These are phyloP conservation scores for Pseudochaenichthys georgianus DNA, from an alignment of 2,797 vertebrate species.

Conservation along the genomic window DNA sequence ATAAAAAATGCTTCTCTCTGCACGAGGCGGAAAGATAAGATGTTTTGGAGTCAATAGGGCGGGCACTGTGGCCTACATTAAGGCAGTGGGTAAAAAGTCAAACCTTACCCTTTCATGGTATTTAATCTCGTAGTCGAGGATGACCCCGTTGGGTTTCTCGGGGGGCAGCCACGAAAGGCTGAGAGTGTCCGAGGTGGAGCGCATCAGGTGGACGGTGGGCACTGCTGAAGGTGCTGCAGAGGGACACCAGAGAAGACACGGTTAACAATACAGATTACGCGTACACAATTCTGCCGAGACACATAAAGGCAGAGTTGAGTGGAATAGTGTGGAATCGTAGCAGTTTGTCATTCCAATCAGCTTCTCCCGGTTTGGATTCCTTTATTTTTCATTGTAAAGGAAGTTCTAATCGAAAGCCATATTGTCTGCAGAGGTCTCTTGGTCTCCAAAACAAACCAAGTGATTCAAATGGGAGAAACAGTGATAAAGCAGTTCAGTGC, in stretches of 20 bases:
- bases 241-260: slow-evolving; percentile 31
- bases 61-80: slow-evolving; percentile 33
- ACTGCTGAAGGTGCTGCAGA: slow-evolving; percentile 92
- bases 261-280: background rate
- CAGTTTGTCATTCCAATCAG: background rate
- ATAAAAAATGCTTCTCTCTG: slow-evolving; percentile 27
- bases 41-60: slow-evolving; percentile 27
- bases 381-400: background rate
- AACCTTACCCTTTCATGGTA: slow-evolving; percentile 94
- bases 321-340: too few relatives aligned
- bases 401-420: background rate
- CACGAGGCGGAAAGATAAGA: slow-evolving; percentile 1
- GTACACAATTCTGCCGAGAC: too few relatives aligned
- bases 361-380: background rate
- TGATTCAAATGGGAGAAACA: too few relatives aligned
- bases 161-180: slow-evolving; percentile 96
- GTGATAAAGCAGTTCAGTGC: too few relatives aligned
- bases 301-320: too few relatives aligned
- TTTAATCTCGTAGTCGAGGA: slow-evolving; percentile 98
- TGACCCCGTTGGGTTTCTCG: slow-evolving; percentile 96
- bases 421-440: background rate
- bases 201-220: slow-evolving; percentile 94
- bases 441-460: too few relatives aligned
- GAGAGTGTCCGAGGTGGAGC: slow-evolving; percentile 93
- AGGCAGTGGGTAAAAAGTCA: slow-evolving; percentile 21